Evolutionary conservation across 2,888 invertebrate species (phyloP), one percentile per base, ranked within the genome.

Genomic region (Hipparchia semele): DNA sequence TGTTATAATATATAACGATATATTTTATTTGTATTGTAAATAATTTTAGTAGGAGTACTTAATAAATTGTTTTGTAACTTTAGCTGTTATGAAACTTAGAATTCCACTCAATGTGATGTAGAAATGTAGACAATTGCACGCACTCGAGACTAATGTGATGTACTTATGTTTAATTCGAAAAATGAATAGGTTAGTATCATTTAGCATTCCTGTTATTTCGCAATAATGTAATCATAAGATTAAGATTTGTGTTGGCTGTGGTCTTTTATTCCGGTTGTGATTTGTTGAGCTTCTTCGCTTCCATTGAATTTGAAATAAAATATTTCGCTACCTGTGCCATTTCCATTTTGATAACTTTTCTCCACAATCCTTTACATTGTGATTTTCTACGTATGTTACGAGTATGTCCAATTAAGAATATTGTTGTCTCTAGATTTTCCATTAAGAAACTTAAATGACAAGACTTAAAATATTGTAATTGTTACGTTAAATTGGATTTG

Each of bases 211-310:
- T 71, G 56, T 71, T 73, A 53, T 71, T 69, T 76, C 69, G 70
- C 71, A 71, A 70, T 71, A 70, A 71, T 69, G 53, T 73, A 71
- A 66, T 68, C 66, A 12, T 76, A 70, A 74, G 61, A 61, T 68
- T 69, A 58, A 72, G 45, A 54, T 69, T 71, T 73, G 49, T 68
- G 65, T 75, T 71, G 73, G 75, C 70, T 72, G 74, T 73, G 71
- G 65, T 72, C 70, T 73, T 66, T 67, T 46, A 46, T 66, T 74
- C 69, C 72, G 78, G 78, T 78, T 78, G 78, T 78, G 78, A 78
- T 72, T 13, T 56, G 13, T 62, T 60, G 39, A 65, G 71, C 56
- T 69, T 60, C 58, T 54, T 39, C 39, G 5, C 39, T 65, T 74
- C 51, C 33, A 49, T 73, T 66, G 49, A 71, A 60, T 33, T 46